Percentiles rank a stretch among this genome's conserved stretches.
Conservation (phyloP, 2,113 vertebrate genomes). For the Trogon surrucura region DNA sequence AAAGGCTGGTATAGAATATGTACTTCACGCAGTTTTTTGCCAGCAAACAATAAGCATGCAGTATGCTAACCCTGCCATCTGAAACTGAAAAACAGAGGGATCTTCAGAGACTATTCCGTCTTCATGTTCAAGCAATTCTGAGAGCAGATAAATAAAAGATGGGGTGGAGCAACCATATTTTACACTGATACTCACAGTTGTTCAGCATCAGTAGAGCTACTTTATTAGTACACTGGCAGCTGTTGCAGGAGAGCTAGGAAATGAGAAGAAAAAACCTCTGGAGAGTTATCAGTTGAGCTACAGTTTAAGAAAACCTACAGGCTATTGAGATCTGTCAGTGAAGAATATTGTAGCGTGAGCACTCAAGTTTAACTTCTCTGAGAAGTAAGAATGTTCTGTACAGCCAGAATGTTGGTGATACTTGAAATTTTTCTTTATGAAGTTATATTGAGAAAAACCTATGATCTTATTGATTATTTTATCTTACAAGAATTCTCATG, state of each 20-base stretch:
- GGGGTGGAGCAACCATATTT: slow-evolving; percentile 23
- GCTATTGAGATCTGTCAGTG: background rate
- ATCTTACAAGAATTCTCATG: background rate
- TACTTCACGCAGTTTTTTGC: background rate
- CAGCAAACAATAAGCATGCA: background rate
- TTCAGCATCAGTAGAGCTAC: slow-evolving; percentile 25
- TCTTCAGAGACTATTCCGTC: slow-evolving; percentile 18
- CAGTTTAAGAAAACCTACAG: background rate
- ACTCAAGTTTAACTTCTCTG: background rate
- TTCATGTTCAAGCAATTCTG: slow-evolving; percentile 16
- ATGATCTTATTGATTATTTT: background rate
- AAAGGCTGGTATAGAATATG: background rate
- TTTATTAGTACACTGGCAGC: slow-evolving; percentile 2
- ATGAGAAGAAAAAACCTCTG: slow-evolving; percentile 1
- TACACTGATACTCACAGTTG: slow-evolving; percentile 7
- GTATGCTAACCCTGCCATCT: background rate
- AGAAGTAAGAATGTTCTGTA: background rate
- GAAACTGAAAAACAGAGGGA: background rate
- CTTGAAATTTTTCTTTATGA: background rate
- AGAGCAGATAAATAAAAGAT: slow-evolving; percentile 44
- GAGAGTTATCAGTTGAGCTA: background rate
- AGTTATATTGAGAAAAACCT: background rate
- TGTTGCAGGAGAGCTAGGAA: slow-evolving; percentile 3
- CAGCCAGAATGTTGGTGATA: background rate
- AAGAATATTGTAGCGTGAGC: background rate